These are phyloP conservation scores for Dermatemys mawii DNA, from an alignment of 2,113 vertebrate genomes.

Conservation along the genomic window DNA sequence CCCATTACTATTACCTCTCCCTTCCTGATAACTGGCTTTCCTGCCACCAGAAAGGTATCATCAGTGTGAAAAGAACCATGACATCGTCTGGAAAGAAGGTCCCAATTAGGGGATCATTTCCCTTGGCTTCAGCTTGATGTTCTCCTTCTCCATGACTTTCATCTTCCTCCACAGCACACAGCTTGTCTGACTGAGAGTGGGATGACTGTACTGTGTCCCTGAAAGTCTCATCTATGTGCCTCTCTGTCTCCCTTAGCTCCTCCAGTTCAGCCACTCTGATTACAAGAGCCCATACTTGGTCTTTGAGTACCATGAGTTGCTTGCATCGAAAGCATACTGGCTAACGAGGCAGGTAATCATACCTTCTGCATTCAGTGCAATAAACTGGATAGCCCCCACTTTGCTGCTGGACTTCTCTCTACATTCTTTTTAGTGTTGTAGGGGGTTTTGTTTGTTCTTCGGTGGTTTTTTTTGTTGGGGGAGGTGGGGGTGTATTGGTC, in stretches of 20 bases:
- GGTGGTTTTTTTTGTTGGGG: neutral
- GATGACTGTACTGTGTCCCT: neutral
- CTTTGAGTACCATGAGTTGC: neutral
- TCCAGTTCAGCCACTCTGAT: neutral
- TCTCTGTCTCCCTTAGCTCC: neutral
- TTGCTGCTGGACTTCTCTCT: neutral
- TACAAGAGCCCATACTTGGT: too few relatives aligned
- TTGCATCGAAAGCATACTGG: neutral
- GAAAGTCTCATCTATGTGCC: neutral
- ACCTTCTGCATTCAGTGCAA: neutral
- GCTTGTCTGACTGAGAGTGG: neutral
- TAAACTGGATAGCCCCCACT: neutral
- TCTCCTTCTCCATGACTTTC: neutral
- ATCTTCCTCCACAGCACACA: neutral
- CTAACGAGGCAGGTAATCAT: neutral
- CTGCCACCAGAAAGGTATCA: neutral
- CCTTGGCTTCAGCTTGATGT: neutral
- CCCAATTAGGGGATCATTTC: neutral
- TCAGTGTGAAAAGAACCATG: neutral
- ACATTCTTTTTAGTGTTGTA: neutral
- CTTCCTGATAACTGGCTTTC: neutral
- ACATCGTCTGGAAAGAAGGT: neutral
- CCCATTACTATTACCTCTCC: neutral
- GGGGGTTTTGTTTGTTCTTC: neutral
- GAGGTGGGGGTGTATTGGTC: neutral